These are phyloP conservation scores for Leucophora obtusa DNA, from an alignment of 2,888 invertebrate species.

Conservation along the genomic window DNA sequence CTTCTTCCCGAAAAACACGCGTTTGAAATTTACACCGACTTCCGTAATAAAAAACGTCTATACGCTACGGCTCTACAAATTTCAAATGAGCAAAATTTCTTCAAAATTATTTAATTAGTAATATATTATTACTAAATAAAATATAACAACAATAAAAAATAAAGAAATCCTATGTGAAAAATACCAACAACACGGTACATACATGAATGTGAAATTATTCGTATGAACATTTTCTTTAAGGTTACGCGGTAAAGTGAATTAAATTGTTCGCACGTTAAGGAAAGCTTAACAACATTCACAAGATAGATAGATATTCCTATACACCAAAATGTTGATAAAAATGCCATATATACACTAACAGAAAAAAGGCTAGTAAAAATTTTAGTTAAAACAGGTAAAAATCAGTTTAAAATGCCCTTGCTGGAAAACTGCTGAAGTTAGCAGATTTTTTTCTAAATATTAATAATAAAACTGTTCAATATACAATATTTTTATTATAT, in stretches of 20 bases:
- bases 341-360: no score
- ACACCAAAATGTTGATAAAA: conserved; percentile 4
- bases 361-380: no score
- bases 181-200: conserved; percentile 17
- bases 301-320: not conserved
- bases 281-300: not conserved
- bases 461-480: no score
- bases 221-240: not conserved
- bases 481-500: no score
- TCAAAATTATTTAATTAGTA: conserved; percentile 34
- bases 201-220: not conserved
- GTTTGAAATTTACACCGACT: conserved; percentile 21
- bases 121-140: conserved; percentile 40
- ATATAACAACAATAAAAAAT: conserved; percentile 50
- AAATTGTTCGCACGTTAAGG: not conserved
- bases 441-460: no score
- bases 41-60: conserved; percentile 48
- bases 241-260: not conserved
- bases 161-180: conserved; percentile 64
- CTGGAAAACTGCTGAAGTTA: no score
- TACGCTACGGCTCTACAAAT: conserved; percentile 64
- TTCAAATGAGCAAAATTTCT: conserved; percentile 70
- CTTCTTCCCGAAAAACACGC: not conserved
- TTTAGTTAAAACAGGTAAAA: no score
- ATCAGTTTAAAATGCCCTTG: no score